Evolutionary conservation across 2,888 invertebrate species (phyloP), one percentile per base, ranked within the genome.

Genomic region (Troides oblongomaculatus): DNA sequence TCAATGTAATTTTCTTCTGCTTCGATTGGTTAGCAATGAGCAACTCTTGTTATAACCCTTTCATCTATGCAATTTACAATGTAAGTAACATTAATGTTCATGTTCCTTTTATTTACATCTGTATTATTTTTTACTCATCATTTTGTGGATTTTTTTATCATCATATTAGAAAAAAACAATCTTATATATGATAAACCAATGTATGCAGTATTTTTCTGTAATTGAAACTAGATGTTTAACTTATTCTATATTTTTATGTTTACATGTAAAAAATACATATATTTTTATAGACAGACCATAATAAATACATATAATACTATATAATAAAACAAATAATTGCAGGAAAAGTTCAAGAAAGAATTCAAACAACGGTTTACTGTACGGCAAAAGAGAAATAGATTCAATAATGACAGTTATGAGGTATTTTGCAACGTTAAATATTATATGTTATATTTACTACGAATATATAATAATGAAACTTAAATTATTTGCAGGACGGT

Each of bases 21-120:
- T 96, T 95, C 79, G 97, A 97, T 86, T 97, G 97, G 97, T 88
- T 97, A 82, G 96, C 96, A 1, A 97, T 97, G 97, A 96, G 96
- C 80, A 97, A 97, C 82, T 97, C 97, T 69, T 97, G 97, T 85
- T 96, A 96, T 84, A 97, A 97, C 85, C 97, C 97, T 0, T 97
- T 97, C 82, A 97, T 97, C 78, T 97, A 97, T 81, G 97, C 97
- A 53, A 96, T 97, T 76, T 97, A 97, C 80, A 97, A 97, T 83
- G 97, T 97, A 89, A 96, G 91, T 90, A 77, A 69, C 53, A 53
- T 18, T 1, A 18, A 50, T 12, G 7, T 43, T 21, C 18, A 6
- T 39, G 7, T 5, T 25, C 23, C 17, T 18, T 46, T 39, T 18
- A n/a, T 50, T 50, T 46, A 23, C 8, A 10, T 43, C 8, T 12